Evolutionary conservation across 53 echinoderm and acorn worm species (phyloP).

Genomic region (Holothuria scabra): DNA sequence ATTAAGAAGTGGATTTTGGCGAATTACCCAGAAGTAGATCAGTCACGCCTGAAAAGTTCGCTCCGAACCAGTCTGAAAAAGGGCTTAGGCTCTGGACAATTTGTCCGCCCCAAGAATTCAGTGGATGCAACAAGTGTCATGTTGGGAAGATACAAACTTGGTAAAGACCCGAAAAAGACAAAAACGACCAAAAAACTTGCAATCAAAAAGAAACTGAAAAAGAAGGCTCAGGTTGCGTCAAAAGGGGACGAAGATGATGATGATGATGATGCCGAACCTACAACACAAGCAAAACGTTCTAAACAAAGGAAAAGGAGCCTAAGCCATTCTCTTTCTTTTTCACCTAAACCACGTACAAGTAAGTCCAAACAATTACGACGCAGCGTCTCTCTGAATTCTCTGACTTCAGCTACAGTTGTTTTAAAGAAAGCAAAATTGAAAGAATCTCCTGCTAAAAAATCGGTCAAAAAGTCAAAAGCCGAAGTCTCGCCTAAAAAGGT

Average conservation of each 20-base stretch:
- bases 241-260: background rate
- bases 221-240: background rate
- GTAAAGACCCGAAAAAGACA: constrained; percentile 57
- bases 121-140: constrained; percentile 4
- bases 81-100: constrained; percentile 38
- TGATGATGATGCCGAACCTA: background rate
- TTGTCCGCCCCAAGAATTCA: constrained; percentile 59
- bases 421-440: constrained; percentile 2
- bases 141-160: constrained; percentile 60
- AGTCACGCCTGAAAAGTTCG: constrained; percentile 20
- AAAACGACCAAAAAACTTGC: constrained; percentile 5
- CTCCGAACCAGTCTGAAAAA: constrained; percentile 50
- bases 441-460: background rate
- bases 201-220: constrained; percentile 33
- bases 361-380: constrained; percentile 60
- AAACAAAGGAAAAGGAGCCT: background rate
- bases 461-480: background rate
- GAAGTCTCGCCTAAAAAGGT: background rate
- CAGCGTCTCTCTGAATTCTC: constrained; percentile 14
- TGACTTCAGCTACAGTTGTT: constrained; percentile 1
- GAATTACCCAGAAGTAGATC: constrained; percentile 52
- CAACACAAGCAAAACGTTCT: background rate
- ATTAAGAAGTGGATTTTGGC: constrained; percentile 63
- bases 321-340: constrained; percentile 52
- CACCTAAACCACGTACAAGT: constrained; percentile 56